These are phyloP conservation scores for Meda fulgida DNA, from an alignment of 2,797 vertebrate genomes.

Conservation along the genomic window DNA sequence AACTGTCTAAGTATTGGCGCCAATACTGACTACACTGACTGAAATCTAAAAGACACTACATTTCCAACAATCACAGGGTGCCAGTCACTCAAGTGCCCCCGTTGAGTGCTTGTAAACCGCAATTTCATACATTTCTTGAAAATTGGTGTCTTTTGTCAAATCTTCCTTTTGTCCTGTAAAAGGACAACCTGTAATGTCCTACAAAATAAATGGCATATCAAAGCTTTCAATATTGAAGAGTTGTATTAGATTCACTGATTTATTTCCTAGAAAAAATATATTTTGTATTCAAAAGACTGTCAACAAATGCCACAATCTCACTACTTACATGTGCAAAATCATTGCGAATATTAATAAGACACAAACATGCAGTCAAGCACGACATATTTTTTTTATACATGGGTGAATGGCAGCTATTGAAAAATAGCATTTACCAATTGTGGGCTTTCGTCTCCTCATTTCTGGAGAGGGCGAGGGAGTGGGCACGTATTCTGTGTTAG, in stretches of 20 bases:
- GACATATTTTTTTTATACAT: constrained; percentile 5
- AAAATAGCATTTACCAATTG: constrained; percentile 81
- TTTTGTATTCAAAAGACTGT: not conserved
- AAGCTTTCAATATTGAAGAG: not conserved
- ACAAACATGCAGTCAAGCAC: constrained; percentile 11
- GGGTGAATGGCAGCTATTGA: constrained; percentile 27
- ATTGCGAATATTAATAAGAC: not conserved
- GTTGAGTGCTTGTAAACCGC: not conserved
- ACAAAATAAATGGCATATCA: not conserved
- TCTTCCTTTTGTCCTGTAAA: not conserved
- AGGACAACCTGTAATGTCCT: not conserved
- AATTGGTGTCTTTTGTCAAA: not conserved
- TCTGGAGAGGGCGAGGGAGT: constrained; percentile 90
- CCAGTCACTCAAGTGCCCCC: not conserved
- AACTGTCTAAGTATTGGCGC: too few species aligned
- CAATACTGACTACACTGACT: too few species aligned
- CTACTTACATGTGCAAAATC: not conserved
- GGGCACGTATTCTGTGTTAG: constrained; percentile 89
- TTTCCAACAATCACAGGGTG: not conserved
- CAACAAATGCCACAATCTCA: constrained; percentile 1
- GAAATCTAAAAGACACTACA: not conserved
- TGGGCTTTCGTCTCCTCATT: constrained; percentile 79
- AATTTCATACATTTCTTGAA: not conserved
- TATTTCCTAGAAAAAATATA: not conserved
- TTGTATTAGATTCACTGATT: not conserved